phyloP scores from a whole-genome alignment of 2,888 invertebrate genomes.

The Ryuthela nishihirai region DNA sequence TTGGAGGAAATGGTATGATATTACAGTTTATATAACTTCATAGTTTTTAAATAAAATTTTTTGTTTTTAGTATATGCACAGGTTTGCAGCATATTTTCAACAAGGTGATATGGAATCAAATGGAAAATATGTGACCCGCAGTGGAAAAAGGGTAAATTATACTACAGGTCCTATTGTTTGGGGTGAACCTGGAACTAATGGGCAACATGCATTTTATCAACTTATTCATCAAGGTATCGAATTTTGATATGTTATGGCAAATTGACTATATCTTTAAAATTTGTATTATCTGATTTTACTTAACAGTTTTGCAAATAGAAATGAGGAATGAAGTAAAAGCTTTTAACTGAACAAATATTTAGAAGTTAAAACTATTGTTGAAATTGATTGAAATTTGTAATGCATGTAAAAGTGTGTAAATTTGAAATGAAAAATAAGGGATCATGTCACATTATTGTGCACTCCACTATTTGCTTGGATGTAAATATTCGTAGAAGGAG shows the following conservation, averaged over 20 bases:
- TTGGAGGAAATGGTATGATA: not conserved
- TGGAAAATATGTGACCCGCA: constrained; percentile 69
- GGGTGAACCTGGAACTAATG: constrained; percentile 99
- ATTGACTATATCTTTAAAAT: not conserved
- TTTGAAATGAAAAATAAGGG: too few relatives aligned
- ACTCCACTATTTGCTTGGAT: too few relatives aligned
- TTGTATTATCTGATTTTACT: not conserved
- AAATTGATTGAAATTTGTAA: too few relatives aligned
- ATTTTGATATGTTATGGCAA: not conserved
- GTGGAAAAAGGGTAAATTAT: constrained; percentile 54
- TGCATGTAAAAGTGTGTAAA: too few relatives aligned
- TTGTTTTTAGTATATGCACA: constrained; percentile 70
- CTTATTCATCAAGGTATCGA: constrained; percentile 82
- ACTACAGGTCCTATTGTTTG: constrained; percentile 77
- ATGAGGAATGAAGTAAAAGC: not conserved
- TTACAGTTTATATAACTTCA: not conserved
- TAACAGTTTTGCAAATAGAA: not conserved
- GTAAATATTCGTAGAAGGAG: too few relatives aligned
- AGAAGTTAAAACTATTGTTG: not conserved
- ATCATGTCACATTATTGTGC: too few relatives aligned
- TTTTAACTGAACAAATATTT: not conserved
- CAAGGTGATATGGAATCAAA: constrained; percentile 99
- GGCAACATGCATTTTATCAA: constrained; percentile 99
- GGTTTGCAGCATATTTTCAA: constrained; percentile 99
- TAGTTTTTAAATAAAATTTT: constrained; percentile 3